Percentiles rank a stretch among this genome's conserved stretches.
Conservation (phyloP, 2,797 vertebrate species). For the Thunnus albacares region DNA sequence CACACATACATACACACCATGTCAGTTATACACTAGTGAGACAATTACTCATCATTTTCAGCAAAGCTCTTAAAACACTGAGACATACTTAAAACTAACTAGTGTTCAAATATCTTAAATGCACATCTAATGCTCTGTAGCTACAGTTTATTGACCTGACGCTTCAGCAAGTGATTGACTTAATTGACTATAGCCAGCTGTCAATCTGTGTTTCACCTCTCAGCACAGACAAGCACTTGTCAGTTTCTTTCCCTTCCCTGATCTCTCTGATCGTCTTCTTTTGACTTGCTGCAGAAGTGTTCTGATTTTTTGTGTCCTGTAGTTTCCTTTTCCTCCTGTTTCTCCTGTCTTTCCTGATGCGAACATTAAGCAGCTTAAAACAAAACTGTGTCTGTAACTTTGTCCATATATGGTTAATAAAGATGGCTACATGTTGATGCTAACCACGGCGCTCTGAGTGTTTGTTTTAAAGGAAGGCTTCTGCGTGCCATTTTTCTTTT, state of each 20-base stretch:
- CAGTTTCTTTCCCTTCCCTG: conserved; percentile 49
- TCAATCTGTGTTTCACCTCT: conserved; percentile 31
- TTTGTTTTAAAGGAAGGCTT: conserved; percentile 21
- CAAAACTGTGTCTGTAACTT: conserved; percentile 50
- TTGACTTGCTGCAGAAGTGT: conserved; percentile 49
- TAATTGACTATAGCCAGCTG: conserved; percentile 25
- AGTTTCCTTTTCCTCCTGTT: conserved; percentile 53
- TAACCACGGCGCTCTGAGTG: conserved; percentile 34
- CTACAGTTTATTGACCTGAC: conserved; percentile 45
- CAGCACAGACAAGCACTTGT: conserved; percentile 45
- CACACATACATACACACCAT: conserved; percentile 7
- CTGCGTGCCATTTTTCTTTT: background rate
- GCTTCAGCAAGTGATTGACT: conserved; percentile 29
- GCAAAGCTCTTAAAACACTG: conserved; percentile 34
- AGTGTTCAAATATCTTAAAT: conserved; percentile 39
- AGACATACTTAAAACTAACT: conserved; percentile 17
- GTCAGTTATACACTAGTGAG: conserved; percentile 24
- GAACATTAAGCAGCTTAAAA: conserved; percentile 54
- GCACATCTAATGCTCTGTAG: conserved; percentile 22
- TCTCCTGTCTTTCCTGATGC: conserved; percentile 31
- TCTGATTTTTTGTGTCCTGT: conserved; percentile 48
- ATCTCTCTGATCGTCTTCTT: conserved; percentile 67
- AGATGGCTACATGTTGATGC: conserved; percentile 53
- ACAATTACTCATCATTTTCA: conserved; percentile 31
- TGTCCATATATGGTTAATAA: conserved; percentile 70